phyloP scores from a whole-genome alignment of 2,888 invertebrate species.

The Tipula vernalis region DNA sequence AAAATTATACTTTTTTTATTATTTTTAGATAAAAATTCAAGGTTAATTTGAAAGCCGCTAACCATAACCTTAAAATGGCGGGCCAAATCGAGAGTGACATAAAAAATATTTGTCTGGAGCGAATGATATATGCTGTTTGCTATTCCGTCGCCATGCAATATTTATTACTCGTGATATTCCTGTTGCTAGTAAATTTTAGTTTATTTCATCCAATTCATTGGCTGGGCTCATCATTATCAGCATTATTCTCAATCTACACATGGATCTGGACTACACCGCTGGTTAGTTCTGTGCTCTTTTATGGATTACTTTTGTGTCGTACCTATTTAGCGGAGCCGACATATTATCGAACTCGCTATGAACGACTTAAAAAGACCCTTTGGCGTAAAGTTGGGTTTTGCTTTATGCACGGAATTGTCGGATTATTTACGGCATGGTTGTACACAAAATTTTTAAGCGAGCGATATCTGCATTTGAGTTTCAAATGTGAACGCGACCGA shows the following conservation, averaged over 20 bases:
- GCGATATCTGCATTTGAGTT: conserved; percentile 41
- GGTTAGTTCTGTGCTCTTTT: conserved; percentile 48
- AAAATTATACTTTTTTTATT: too few species aligned
- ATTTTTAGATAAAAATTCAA: not conserved
- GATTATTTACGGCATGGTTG: conserved; percentile 53
- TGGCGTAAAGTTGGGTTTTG: conserved; percentile 41
- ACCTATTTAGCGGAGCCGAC: conserved; percentile 48
- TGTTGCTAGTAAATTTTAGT: conserved; percentile 47
- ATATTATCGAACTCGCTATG: conserved; percentile 53
- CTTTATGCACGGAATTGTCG: conserved; percentile 45
- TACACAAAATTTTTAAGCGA: conserved; percentile 52
- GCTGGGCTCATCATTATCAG: conserved; percentile 45
- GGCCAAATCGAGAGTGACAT: not conserved
- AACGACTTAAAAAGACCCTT: conserved; percentile 48
- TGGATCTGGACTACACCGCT: conserved; percentile 53
- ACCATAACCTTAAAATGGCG: conserved; percentile 8
- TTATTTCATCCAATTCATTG: conserved; percentile 50
- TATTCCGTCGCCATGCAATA: conserved; percentile 47
- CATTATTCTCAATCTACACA: conserved; percentile 42
- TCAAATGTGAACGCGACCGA: conserved; percentile 37
- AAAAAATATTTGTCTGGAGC: conserved; percentile 26
- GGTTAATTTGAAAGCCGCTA: not conserved
- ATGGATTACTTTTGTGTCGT: conserved; percentile 59
- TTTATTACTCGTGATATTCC: conserved; percentile 37
- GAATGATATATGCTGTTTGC: conserved; percentile 38